Evolutionary conservation across 2,888 invertebrate species (phyloP), one percentile per base, ranked within the genome.

Genomic region (Sabatieria punctata): DNA sequence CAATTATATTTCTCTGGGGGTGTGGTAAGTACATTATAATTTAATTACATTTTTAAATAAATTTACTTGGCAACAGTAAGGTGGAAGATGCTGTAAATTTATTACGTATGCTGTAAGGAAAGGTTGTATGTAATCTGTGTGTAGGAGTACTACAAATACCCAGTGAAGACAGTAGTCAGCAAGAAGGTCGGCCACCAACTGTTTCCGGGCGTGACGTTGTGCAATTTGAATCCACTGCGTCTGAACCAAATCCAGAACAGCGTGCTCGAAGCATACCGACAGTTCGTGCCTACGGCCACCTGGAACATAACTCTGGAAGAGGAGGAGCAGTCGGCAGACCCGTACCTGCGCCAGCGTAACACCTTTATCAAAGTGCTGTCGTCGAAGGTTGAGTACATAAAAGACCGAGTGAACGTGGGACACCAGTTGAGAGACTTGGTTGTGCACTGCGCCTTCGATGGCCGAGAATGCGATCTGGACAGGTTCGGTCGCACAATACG

Each of bases 171-270:
- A 8, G 8, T 30, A 8, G 15, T 30, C 30, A 15, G 8, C 8
- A 30, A 30, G 15, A 15, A 30, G 30, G 30, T 15, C 15, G 15
- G 15, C 8, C 30, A 30, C 15, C 30, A 30, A 30, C 30, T 30
- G 8, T 43, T 43, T 25, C 43, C 43, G 2, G 43, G 19, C 3
- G 43, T 43, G 15, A 43, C 43, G 23, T 23, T 43, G 2, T 43
- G 43, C 43, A 43, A 43, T 33, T n/a, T 18, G 36, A 43, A 43
- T 22, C 36, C 43, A 6, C 36, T 43, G 15, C 43, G 36, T 8
- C 2, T 6, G n/a, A 11, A 4, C 4, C 3, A 2, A 4, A 22
- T 36, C 15, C 13, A 6, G 18, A 24, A 43, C 18, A 24, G 18
- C 13, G 25, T 43, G 4, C 3, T 36, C 24, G 35, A 35, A 15